phyloP scores from a whole-genome alignment of 2,797 vertebrate species.

The Sebastiscus tertius region DNA sequence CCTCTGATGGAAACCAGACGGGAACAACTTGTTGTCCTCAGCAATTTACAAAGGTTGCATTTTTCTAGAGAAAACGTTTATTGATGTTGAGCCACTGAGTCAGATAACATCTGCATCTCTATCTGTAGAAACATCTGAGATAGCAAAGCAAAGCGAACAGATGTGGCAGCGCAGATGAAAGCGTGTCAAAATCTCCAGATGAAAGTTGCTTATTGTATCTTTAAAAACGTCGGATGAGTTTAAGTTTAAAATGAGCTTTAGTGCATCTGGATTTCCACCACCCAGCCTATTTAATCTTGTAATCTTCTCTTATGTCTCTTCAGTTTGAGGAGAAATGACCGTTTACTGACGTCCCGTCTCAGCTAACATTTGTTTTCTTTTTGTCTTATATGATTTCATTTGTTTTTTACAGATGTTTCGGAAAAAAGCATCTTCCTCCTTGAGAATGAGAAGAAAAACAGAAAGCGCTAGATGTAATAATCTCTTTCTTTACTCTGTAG shows the following conservation, averaged over 20 bases:
- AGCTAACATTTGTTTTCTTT: slow-evolving; percentile 41
- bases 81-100: neutral
- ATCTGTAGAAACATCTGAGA: no score
- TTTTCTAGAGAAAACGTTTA: neutral
- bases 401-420: slow-evolving; percentile 83
- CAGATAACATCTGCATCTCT: neutral
- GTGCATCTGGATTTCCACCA: neutral
- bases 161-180: neutral
- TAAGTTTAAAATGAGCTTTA: no score
- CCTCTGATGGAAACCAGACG: neutral
- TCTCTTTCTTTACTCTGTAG: slow-evolving; percentile 69
- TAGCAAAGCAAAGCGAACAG: neutral
- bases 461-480: slow-evolving; percentile 84
- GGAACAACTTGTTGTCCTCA: neutral
- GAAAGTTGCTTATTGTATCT: neutral
- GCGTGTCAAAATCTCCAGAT: neutral
- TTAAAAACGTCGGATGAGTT: neutral
- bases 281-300: neutral
- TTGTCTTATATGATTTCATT: slow-evolving; percentile 69
- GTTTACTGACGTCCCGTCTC: slow-evolving; percentile 15
- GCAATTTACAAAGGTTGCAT: neutral
- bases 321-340: neutral
- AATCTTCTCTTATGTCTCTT: slow-evolving; percentile 2
- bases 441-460: slow-evolving; percentile 86
- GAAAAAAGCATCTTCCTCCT: slow-evolving; percentile 86